Evolutionary conservation across 1,140 invertebrate genomes (phyloP).

Genomic region (Zaprionus africanus): DNA sequence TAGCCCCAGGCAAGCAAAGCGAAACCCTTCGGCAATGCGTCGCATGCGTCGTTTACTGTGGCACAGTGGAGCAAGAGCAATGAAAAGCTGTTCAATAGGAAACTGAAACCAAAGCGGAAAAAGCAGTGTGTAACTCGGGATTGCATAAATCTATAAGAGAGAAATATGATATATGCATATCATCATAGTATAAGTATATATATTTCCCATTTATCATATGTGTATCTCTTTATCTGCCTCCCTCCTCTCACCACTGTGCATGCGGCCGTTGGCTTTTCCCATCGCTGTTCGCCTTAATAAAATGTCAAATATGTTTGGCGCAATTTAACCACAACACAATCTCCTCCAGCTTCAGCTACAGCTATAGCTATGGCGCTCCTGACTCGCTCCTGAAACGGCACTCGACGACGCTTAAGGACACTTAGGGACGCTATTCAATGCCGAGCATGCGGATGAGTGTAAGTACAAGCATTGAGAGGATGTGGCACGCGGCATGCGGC

Average conservation of each 20-base stretch:
- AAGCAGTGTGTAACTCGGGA: not conserved
- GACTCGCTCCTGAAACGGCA: conserved; percentile 41
- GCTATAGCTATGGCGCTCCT: conserved; percentile 10
- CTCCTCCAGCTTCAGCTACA: conserved; percentile 41
- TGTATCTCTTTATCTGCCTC: too few relatives aligned
- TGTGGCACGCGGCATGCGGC: conserved; percentile 25
- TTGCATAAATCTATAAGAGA: not conserved
- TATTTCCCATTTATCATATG: not conserved
- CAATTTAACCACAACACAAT: conserved; percentile 80
- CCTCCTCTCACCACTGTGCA: not conserved
- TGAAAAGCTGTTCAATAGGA: not conserved
- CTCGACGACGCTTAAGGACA: conserved; percentile 75
- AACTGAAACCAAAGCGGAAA: not conserved
- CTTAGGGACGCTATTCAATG: conserved; percentile 62
- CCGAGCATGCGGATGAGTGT: conserved; percentile 43
- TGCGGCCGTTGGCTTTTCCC: not conserved
- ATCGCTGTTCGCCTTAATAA: conserved; percentile 63
- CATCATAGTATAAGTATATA: not conserved
- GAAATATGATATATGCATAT: not conserved
- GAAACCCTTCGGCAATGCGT: not conserved
- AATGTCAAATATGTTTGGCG: conserved; percentile 83
- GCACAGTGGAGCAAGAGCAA: not conserved
- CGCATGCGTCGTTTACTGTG: too few relatives aligned
- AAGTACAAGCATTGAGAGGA: conserved; percentile 21
- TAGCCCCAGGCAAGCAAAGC: conserved; percentile 13